phyloP scores from a whole-genome alignment of 2,888 invertebrate genomes.

The Podabrus alpinus region DNA sequence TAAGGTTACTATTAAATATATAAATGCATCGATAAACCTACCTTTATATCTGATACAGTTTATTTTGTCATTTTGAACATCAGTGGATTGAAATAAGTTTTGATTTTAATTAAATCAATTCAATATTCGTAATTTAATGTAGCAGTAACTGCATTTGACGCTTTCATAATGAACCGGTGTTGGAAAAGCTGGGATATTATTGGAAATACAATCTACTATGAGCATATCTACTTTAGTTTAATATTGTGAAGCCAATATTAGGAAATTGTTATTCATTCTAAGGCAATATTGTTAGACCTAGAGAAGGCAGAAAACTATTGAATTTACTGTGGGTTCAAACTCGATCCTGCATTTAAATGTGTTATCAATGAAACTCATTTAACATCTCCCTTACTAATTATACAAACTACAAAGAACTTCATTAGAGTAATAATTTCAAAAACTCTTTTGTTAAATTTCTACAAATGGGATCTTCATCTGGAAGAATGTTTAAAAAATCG shows the following conservation, averaged over 20 bases:
- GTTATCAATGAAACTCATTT: not conserved
- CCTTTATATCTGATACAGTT: not conserved
- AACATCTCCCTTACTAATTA: not conserved
- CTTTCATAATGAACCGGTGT: not conserved
- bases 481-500: not conserved
- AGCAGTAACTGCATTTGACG: not conserved
- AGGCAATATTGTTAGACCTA: not conserved
- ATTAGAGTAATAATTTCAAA: not conserved
- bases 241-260: not conserved
- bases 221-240: not conserved
- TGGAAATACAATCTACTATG: not conserved
- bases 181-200: not conserved
- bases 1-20: too few species aligned
- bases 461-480: not conserved
- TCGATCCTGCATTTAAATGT: constrained; percentile 1
- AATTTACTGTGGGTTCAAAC: not conserved
- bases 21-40: not conserved
- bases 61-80: not conserved
- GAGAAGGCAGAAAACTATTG: not conserved
- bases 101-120: not conserved
- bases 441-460: not conserved
- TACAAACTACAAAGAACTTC: not conserved
- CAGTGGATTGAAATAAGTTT: not conserved
- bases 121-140: not conserved
- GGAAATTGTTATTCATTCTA: constrained; percentile 9